Base-by-base conservation (phyloP, 2,797 vertebrate genomes). In the Coregonus suidteri region DNA sequence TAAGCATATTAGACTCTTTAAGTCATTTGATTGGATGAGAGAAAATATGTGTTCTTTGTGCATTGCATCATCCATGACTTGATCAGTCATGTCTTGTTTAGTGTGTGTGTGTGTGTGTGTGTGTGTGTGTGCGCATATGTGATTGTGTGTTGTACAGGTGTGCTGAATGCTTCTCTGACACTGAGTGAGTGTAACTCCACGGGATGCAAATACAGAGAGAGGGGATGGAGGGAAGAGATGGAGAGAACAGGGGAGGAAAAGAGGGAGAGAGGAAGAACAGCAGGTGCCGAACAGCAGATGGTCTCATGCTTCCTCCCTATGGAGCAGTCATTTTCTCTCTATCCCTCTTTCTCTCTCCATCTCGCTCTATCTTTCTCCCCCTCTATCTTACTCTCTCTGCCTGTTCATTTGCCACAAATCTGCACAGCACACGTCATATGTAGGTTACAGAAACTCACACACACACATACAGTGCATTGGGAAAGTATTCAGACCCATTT, bases 261-360 rank as follows among this genome's bases (percentile, higher is more conserved):
- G 82, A 69, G 68, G 53, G 16, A 16, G 76, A n/a, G 82, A 69
- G 68, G 53, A 20, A 16, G 76, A 20, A 25, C 25, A 25, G 25
- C 25, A 25, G 25, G 77, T 71, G 77, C 73, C 75, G 81, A 85
- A 35, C 87, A 90, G 89, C 93, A 93, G 93, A 93, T 93, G 93
- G 92, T 87, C 85, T 88, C 85, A 75, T 73, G 75, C 87, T 90
- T 88, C 86, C 89, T 93, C 90, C 90, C 91, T 83, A 87, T 86
- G 90, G 91, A 90, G 92, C 84, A 74, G 85, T 91, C 89, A 84
- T 86, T 53, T 18, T 73, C 72, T 62, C 53, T 73, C 15, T 73
- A 6, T 7, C 69, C 4, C 34, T 74, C 37, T 65, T 37, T 51
- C 62, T 75, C 59, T 65, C 31, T 51, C 37, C 37, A 37, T 37